phyloP scores from a whole-genome alignment of 2,888 invertebrate genomes.

The Acholoe squamosa region DNA sequence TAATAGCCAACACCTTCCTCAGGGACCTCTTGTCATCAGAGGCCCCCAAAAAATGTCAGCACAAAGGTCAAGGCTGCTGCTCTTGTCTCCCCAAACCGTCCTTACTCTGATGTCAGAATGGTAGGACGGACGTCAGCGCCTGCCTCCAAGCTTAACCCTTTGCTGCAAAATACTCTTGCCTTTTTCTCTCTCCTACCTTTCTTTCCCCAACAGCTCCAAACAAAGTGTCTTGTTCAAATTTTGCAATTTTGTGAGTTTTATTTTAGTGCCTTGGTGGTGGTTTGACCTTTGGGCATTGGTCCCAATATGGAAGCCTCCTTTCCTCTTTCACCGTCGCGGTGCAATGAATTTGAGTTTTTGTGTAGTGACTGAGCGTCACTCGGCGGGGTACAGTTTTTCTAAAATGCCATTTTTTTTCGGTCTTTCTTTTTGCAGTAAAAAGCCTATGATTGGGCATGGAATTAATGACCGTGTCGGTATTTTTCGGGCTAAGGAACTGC shows the following conservation, averaged over 20 bases:
- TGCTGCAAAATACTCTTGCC: background rate
- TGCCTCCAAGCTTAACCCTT: background rate
- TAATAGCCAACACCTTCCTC: background rate
- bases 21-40: background rate
- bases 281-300: background rate
- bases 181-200: background rate
- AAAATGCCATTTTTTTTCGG: background rate
- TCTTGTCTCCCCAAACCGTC: background rate
- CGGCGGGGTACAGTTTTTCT: background rate
- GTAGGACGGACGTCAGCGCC: background rate
- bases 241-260: background rate
- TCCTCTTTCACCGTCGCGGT: background rate
- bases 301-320: background rate
- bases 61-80: slow-evolving; percentile 1
- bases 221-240: background rate
- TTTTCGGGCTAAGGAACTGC: background rate
- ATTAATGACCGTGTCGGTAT: background rate
- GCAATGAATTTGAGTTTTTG: background rate
- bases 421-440: background rate
- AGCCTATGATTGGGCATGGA: background rate
- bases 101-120: background rate
- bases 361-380: background rate
- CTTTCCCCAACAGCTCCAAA: background rate
- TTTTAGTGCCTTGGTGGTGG: background rate
- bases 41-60: slow-evolving; percentile 28